Evolutionary conservation across 2,113 vertebrate genomes (phyloP).

Genomic region (Chaetops frenatus): DNA sequence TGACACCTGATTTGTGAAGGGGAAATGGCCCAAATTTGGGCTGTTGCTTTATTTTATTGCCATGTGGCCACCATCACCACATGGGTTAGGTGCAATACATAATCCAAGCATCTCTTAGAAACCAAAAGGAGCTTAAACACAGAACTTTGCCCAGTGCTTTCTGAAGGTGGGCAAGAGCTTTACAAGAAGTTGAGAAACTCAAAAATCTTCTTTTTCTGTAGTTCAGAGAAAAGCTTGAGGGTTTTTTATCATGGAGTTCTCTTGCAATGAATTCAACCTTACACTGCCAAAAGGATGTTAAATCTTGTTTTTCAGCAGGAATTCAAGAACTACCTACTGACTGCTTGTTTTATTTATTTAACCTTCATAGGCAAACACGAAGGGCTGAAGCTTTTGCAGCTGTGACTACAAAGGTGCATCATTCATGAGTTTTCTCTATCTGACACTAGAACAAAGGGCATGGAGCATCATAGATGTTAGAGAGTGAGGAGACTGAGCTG

Average conservation of each 20-base stretch:
- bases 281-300: not conserved
- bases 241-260: not conserved
- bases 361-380: not conserved
- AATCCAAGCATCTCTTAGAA: not conserved
- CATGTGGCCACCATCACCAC: not conserved
- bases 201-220: not conserved
- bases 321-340: slow-evolving; percentile 16
- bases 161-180: not conserved
- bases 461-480: not conserved
- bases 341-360: slow-evolving; percentile 44
- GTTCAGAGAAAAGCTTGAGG: not conserved
- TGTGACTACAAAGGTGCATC: slow-evolving; percentile 27
- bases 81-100: not conserved
- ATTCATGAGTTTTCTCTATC: not conserved
- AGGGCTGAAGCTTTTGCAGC: slow-evolving; percentile 6
- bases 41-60: not conserved
- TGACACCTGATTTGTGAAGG: not conserved
- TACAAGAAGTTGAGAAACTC: not conserved
- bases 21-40: not conserved
- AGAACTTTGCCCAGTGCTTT: not conserved
- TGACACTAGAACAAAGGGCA: not conserved
- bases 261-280: slow-evolving; percentile 30
- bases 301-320: not conserved
- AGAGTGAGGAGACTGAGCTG: slow-evolving; percentile 1
- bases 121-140: not conserved